Evolutionary conservation across 1,140 invertebrate species (phyloP).

Genomic region (Cydia splendana): DNA sequence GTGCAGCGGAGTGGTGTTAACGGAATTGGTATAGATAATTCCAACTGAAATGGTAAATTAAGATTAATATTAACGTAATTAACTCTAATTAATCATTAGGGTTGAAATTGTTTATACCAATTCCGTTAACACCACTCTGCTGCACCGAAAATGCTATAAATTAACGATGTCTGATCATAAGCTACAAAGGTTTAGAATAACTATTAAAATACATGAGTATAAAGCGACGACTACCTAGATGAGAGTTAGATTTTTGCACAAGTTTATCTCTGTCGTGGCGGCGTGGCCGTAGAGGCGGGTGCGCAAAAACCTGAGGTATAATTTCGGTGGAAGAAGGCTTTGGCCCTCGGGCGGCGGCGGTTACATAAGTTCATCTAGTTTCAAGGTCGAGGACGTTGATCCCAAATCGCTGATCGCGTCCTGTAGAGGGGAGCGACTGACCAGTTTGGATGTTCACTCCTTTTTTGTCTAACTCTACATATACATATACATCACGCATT

Average conservation of each 20-base stretch:
- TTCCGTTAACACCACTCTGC: too few relatives aligned
- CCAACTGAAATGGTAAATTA: too few relatives aligned
- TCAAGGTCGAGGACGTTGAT: slow-evolving; percentile 77
- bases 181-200: not conserved
- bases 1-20: too few relatives aligned
- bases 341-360: slow-evolving; percentile 55
- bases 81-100: too few relatives aligned
- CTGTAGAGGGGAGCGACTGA: slow-evolving; percentile 56
- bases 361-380: slow-evolving; percentile 77
- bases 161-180: too few relatives aligned
- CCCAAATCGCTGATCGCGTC: slow-evolving; percentile 76
- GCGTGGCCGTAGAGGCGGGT: slow-evolving; percentile 42
- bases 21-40: too few relatives aligned
- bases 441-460: slow-evolving; percentile 64
- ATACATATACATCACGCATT: slow-evolving; percentile 6
- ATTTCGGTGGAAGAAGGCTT: slow-evolving; percentile 63
- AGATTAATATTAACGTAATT: too few relatives aligned
- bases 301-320: slow-evolving; percentile 74
- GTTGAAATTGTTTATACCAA: too few relatives aligned
- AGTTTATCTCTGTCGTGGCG: slow-evolving; percentile 12
- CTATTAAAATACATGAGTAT: not conserved
- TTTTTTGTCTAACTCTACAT: slow-evolving; percentile 57
- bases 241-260: slow-evolving; percentile 20
- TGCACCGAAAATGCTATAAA: too few relatives aligned
- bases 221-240: not conserved